Conservation (phyloP, 2,888 invertebrate species). For the Odontomyia ornata region DNA sequence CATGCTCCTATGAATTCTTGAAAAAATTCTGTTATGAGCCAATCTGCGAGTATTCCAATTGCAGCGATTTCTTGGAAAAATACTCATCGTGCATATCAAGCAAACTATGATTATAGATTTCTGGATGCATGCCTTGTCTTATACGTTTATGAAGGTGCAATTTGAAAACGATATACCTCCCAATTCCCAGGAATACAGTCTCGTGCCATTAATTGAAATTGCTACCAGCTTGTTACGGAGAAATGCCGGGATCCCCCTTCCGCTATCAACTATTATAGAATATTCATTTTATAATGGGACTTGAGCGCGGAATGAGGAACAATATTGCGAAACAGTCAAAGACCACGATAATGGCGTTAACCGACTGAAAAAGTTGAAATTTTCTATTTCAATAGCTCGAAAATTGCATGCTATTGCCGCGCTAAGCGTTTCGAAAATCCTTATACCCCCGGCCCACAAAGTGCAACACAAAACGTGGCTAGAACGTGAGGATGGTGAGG, state of each 20-base stretch:
- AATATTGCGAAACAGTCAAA: slow-evolving; percentile 26
- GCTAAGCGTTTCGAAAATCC: slow-evolving; percentile 26
- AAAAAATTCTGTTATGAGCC: not conserved
- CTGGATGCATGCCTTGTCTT: not conserved
- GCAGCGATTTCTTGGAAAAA: not conserved
- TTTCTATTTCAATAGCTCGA: slow-evolving; percentile 38
- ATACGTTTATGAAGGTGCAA: slow-evolving; percentile 9
- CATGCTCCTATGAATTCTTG: not conserved
- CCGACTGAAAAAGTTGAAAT: not conserved
- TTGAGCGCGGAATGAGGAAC: slow-evolving; percentile 6
- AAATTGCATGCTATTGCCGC: slow-evolving; percentile 40
- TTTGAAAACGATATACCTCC: not conserved
- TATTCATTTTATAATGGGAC: not conserved
- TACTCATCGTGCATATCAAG: not conserved
- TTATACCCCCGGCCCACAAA: too few species aligned
- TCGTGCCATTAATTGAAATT: slow-evolving; percentile 44
- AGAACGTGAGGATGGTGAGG: not conserved
- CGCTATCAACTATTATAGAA: slow-evolving; percentile 14
- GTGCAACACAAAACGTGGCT: too few species aligned
- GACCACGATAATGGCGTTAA: not conserved
- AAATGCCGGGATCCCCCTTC: not conserved
- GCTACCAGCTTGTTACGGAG: slow-evolving; percentile 13
- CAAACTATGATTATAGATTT: not conserved
- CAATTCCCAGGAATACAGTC: slow-evolving; percentile 25
- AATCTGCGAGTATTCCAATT: slow-evolving; percentile 32